phyloP scores from a whole-genome alignment of 35 echinoderm and acorn worm species.

The Diadema setosum region DNA sequence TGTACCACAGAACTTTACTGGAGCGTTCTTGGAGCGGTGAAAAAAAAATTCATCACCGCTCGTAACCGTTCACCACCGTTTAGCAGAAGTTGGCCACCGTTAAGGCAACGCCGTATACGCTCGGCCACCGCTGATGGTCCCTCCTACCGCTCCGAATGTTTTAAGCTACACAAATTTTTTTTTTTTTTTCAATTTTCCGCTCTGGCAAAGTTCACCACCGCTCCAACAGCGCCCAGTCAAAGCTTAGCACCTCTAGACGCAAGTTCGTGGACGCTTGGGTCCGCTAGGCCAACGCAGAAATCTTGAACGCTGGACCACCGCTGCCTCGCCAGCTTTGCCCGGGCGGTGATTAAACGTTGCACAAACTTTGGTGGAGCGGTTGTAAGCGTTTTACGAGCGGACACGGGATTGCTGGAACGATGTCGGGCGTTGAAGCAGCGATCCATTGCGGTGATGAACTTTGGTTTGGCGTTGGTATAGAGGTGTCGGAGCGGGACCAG shows the following conservation, averaged over 20 bases:
- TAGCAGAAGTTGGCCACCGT: background rate
- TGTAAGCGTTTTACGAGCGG: constrained; percentile 4
- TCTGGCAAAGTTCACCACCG: background rate
- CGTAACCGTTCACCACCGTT: background rate
- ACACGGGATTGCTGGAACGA: background rate
- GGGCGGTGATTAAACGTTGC: background rate
- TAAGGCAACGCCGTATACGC: constrained; percentile 4
- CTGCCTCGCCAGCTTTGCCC: constrained; percentile 3
- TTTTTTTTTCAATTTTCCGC: background rate
- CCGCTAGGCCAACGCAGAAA: constrained; percentile 7
- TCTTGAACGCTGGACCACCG: constrained; percentile 3
- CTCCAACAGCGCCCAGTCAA: background rate
- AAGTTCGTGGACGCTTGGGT: background rate
- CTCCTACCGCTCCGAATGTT: constrained; percentile 5
- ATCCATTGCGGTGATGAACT: constrained; percentile 9
- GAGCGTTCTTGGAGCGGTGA: background rate
- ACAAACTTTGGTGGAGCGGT: constrained; percentile 9
- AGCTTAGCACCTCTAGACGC: background rate
- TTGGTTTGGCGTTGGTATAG: constrained; percentile 3
- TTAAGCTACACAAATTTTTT: background rate
- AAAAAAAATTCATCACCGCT: background rate
- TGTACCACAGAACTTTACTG: too few relatives aligned
- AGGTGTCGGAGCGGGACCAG: constrained; percentile 5
- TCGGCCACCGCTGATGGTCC: constrained; percentile 7
- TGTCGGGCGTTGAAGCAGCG: constrained; percentile 7